Conservation (phyloP, 2,888 invertebrate species). For the Microctonus aethiopoides region DNA sequence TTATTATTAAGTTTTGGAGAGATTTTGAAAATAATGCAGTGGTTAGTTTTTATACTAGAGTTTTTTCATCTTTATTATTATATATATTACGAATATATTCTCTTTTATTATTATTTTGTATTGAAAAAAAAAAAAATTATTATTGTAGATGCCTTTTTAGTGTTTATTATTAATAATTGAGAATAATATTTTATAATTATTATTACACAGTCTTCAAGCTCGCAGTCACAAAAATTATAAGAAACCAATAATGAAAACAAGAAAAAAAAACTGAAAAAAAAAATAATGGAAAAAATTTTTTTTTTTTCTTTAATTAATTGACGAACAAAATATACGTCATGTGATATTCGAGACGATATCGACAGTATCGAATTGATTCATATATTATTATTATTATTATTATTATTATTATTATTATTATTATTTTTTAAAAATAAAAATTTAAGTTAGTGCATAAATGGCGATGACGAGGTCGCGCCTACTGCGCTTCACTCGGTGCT, state of each 20-base stretch:
- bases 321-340: conserved; percentile 53
- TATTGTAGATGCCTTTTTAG: conserved; percentile 47
- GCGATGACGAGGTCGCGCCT: neutral
- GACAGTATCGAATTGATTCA: conserved; percentile 11
- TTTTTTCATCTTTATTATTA: conserved; percentile 34
- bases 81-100: conserved; percentile 21
- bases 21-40: conserved; percentile 55
- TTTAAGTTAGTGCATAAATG: neutral
- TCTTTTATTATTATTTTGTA: conserved; percentile 34
- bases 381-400: conserved; percentile 1
- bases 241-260: neutral
- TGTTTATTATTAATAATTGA: conserved; percentile 44
- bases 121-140: conserved; percentile 17
- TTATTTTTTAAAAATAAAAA: conserved; percentile 12
- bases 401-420: neutral
- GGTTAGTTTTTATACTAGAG: conserved; percentile 50
- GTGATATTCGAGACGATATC: conserved; percentile 49
- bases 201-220: conserved; percentile 32
- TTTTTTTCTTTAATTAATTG: neutral
- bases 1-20: conserved; percentile 55
- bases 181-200: conserved; percentile 37
- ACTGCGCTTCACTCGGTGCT: neutral
- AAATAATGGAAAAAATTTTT: neutral
- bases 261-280: neutral
- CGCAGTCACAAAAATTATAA: conserved; percentile 35